Conservation (phyloP, 2,888 invertebrate species). For the Galeruca laticollis region DNA sequence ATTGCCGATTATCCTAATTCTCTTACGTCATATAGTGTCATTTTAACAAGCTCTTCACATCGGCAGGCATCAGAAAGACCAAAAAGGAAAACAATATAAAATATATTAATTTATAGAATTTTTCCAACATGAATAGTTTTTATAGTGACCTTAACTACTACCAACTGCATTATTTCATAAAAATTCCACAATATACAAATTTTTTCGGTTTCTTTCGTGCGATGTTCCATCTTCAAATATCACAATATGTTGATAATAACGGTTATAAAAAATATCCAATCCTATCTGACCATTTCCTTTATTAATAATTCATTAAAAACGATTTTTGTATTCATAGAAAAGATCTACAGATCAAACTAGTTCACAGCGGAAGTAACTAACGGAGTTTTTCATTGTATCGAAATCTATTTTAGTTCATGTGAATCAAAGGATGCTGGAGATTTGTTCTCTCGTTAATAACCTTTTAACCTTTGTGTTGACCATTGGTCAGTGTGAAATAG, state of each 20-base stretch:
- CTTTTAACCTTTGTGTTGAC: constrained; percentile 30
- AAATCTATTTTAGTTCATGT: constrained; percentile 21
- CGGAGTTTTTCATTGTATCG: constrained; percentile 34
- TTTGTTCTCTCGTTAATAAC: constrained; percentile 31
- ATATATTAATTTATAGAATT: too few relatives aligned
- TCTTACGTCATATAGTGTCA: too few relatives aligned
- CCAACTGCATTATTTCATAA: too few relatives aligned
- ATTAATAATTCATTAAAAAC: constrained; percentile 29
- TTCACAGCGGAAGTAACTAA: constrained; percentile 36
- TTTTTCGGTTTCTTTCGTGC: too few relatives aligned
- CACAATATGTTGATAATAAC: neutral
- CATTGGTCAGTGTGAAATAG: constrained; percentile 33
- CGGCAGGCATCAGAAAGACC: too few relatives aligned
- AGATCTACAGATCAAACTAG: constrained; percentile 26
- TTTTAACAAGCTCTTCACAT: too few relatives aligned
- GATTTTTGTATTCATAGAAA: constrained; percentile 17
- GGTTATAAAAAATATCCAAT: neutral
- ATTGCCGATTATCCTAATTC: too few relatives aligned
- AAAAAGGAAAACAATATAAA: too few relatives aligned
- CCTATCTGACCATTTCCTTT: constrained; percentile 24
- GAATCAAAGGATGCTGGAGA: constrained; percentile 33
- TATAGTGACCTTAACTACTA: too few relatives aligned
- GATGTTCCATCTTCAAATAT: too few relatives aligned
- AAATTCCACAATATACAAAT: too few relatives aligned
- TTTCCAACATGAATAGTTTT: too few relatives aligned